phyloP scores from a whole-genome alignment of 2,797 vertebrate genomes.

The Ciconia nigra region DNA sequence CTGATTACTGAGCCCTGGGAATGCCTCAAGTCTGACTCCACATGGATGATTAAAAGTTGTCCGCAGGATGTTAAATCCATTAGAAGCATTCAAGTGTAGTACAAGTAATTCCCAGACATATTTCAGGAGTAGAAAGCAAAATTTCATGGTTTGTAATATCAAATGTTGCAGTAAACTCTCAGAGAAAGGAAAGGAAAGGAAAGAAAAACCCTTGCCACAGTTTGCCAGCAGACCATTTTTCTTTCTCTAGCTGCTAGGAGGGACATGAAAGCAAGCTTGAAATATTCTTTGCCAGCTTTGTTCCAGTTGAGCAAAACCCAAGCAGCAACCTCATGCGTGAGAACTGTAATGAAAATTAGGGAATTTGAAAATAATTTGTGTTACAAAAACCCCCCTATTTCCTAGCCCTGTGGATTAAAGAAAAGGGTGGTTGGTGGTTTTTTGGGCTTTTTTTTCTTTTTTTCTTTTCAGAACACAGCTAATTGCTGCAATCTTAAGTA shows the following conservation, averaged over 20 bases:
- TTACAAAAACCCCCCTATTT: background rate
- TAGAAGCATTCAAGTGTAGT: background rate
- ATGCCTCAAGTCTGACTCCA: background rate
- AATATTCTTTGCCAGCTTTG: background rate
- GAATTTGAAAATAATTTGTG: background rate
- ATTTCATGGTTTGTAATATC: background rate
- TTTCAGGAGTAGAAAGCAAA: background rate
- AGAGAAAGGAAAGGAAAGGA: background rate
- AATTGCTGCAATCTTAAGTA: background rate
- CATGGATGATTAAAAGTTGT: slow-evolving; percentile 7
- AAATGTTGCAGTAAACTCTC: background rate
- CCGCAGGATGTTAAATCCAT: background rate
- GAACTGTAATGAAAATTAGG: background rate
- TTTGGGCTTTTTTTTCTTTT: rapidly evolving
- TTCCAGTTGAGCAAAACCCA: background rate
- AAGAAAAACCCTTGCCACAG: background rate
- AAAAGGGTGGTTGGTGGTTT: background rate
- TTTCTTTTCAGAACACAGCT: background rate
- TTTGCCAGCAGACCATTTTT: background rate
- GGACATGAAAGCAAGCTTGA: background rate
- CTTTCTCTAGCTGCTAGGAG: background rate
- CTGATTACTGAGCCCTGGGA: background rate
- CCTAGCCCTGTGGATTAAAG: background rate
- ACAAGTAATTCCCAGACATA: background rate
- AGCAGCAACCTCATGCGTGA: background rate